These are phyloP conservation scores for Pseudobourletiella spinata DNA, from an alignment of 1,140 invertebrate genomes.

Conservation along the genomic window DNA sequence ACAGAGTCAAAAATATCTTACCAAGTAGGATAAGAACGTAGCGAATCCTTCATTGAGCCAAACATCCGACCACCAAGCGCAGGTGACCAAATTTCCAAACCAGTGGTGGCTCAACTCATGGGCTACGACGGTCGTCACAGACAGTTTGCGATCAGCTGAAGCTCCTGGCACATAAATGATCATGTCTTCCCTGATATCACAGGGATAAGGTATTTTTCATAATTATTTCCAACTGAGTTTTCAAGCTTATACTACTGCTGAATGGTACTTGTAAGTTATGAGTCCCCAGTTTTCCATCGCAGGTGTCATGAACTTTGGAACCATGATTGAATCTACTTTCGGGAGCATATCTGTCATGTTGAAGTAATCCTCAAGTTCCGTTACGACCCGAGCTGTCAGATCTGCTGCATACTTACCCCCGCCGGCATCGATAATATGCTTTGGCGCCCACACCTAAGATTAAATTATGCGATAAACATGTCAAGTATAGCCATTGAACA, in stretches of 20 bases:
- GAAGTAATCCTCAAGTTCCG: slow-evolving; percentile 49
- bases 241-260: neutral
- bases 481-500: too few species aligned
- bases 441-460: slow-evolving; percentile 9
- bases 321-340: slow-evolving; percentile 48
- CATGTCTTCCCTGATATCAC: too few species aligned
- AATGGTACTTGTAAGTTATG: neutral
- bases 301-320: slow-evolving; percentile 49
- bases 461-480: too few species aligned
- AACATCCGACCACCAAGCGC: slow-evolving; percentile 37
- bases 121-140: slow-evolving; percentile 1
- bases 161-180: neutral
- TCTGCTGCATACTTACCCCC: slow-evolving; percentile 42
- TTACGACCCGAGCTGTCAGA: slow-evolving; percentile 44
- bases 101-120: slow-evolving; percentile 43
- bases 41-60: slow-evolving; percentile 37
- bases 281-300: too few species aligned
- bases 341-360: slow-evolving; percentile 44
- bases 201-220: neutral
- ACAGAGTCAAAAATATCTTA: neutral
- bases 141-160: neutral
- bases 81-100: slow-evolving; percentile 54
- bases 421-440: neutral
- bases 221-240: neutral
- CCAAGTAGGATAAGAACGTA: slow-evolving; percentile 8